Conservation (phyloP, 1,140 invertebrate species). For the Steinernema feltiae region DNA sequence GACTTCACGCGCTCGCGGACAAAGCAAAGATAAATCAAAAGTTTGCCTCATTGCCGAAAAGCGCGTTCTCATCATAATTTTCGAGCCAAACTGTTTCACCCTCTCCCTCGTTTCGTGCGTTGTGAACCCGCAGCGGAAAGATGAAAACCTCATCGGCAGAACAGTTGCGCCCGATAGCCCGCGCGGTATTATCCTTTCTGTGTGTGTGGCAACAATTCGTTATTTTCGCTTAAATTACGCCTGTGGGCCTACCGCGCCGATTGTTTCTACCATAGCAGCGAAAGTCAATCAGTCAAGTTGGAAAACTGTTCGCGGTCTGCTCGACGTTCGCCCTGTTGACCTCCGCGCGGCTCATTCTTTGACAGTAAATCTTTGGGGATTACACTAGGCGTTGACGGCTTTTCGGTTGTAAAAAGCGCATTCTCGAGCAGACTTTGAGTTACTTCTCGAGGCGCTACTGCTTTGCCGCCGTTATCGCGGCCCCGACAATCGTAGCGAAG, state of each 20-base stretch:
- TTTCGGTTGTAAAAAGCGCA: conserved; percentile 15
- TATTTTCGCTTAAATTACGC: neutral
- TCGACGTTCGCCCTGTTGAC: neutral
- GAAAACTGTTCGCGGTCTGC: neutral
- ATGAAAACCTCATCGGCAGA: neutral
- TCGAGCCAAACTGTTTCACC: too few relatives aligned
- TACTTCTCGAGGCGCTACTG: neutral
- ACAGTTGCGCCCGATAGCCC: neutral
- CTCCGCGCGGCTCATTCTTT: conserved; percentile 13
- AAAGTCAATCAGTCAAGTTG: neutral
- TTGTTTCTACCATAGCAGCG: neutral
- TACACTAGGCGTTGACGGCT: neutral
- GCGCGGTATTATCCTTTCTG: too few relatives aligned
- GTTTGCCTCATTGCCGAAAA: neutral
- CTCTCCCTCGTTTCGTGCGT: neutral
- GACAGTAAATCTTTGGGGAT: conserved; percentile 4
- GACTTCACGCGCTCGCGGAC: neutral
- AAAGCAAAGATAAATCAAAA: conserved; percentile 10
- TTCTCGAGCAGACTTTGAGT: conserved; percentile 9
- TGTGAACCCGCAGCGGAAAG: neutral
- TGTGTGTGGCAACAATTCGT: neutral
- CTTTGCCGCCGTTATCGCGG: neutral
- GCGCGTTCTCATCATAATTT: neutral
- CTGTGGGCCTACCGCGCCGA: too few relatives aligned
- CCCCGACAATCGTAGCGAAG: neutral